Evolutionary conservation across 2,113 vertebrate genomes (phyloP), one percentile per base, ranked within the genome.

Genomic region (Lepus timidus): DNA sequence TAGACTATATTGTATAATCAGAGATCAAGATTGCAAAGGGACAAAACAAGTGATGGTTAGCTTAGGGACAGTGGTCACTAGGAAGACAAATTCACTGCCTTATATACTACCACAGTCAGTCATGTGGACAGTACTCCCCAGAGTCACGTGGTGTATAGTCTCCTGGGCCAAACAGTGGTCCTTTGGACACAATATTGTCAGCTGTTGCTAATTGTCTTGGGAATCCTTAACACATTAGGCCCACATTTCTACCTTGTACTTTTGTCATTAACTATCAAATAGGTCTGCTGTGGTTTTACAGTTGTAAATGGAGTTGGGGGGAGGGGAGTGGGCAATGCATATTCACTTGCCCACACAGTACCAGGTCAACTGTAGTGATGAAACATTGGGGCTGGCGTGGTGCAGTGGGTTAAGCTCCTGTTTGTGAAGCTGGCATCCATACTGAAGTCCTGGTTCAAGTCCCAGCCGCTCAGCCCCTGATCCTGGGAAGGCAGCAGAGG

Each of bases 51-150:
- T 27, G 25, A 20, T 19, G 29, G 12, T 25, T 58, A 76, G 36
- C n/a, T 68, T 2, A 4, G 4, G 10, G 36, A 9, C 4, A 33
- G 23, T 11, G 52, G 49, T 73, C 23, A 12, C 11, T 6, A 29
- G 10, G 62, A n/a, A 71, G 55, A 19, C 13, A 9, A 9, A 6
- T 22, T 25, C 78, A 31, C 6, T 14, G 2, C 31, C 44, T 22
- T 20, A 5, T 1, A 1, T 29, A 31, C 11, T 44, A 9, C 27
- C 9, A 4, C 9, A 13, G 11, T 62, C 19, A 5, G 13, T 2
- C 2, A 1, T n/a, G 8, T 39, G 13, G 79, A 52, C 0, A 3
- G 14, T 4, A 0, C 4, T 20, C 39, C 16, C 80, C 14, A 29
- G 33, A 20, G 31, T 52, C 13, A 11, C 4, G 3, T 84, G 49